Evolutionary conservation across 1,140 invertebrate genomes (phyloP), one percentile per base, ranked within the genome.

Genomic region (Lasaia peninsularis): DNA sequence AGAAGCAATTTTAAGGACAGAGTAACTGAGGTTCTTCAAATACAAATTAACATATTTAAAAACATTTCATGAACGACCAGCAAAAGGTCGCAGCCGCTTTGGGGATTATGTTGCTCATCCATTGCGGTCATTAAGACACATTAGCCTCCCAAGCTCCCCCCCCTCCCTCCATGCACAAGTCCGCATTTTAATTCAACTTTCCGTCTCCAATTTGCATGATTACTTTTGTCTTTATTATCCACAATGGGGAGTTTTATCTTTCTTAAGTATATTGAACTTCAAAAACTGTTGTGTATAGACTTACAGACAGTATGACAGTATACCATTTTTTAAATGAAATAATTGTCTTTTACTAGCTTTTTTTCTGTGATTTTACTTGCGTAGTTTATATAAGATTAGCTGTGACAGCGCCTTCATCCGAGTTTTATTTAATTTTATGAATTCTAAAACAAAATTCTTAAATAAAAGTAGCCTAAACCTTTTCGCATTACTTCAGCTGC

Each of bases 151-250:
- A 71, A 77, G 73, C 58, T 69, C 40, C 50, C 56, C 40, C 69
- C 49, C 60, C 37, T 51, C 52, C 44, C 67, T 62, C 48, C 54
- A 21, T 60, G 57, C 62, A 58, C 69, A 63, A 58, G 73, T 70
- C 73, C 71, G 69, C 69, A 73, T 86, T 84, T 86, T 86, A 86
- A 86, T 86, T 86, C 83, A 84, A 86, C 83, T 84, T 86, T 79
- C 75, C 75, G 79, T 70, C 75, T 76, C 71, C 80, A 83, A 86
- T 86, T 86, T 86, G 83, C 83, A 86, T 86, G 83, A 86, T 86
- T 83, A 84, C 83, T 86, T 82, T 80, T 78, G 67, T 80, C 84
- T 86, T 86, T 86, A 86, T 86, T 84, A 79, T 72, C 70, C 74
- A 64, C 67, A 55, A 44, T 28, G 33, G 51, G 48, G 37, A 52